Evolutionary conservation across 1,140 invertebrate genomes (phyloP).

Genomic region (Caenorhabditis brenneri): DNA sequence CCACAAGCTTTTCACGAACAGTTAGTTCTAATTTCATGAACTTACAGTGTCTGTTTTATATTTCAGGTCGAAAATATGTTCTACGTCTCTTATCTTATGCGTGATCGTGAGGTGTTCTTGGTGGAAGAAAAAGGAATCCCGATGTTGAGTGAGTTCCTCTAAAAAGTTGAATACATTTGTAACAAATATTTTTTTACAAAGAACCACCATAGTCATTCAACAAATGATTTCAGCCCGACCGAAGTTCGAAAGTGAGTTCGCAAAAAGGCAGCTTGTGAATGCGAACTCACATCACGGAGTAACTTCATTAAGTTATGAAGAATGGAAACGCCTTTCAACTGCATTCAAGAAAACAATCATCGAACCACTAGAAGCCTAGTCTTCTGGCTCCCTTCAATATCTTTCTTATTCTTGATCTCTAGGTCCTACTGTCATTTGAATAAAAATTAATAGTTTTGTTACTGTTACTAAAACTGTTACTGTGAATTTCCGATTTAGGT

Average conservation of each 20-base stretch:
- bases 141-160: not conserved
- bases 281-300: not conserved
- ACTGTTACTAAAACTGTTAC: too few relatives aligned
- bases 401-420: too few relatives aligned
- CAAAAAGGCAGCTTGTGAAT: not conserved
- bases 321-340: not conserved
- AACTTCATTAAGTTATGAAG: not conserved
- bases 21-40: not conserved
- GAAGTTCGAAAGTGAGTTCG: not conserved
- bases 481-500: too few relatives aligned
- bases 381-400: not conserved
- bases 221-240: not conserved
- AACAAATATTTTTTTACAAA: too few relatives aligned
- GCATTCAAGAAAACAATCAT: not conserved
- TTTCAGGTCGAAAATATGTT: conserved; percentile 30
- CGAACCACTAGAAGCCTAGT: not conserved
- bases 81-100: conserved; percentile 11
- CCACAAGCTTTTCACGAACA: not conserved
- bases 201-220: not conserved
- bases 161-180: too few relatives aligned
- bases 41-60: not conserved
- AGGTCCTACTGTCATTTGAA: too few relatives aligned
- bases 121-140: not conserved
- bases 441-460: too few relatives aligned
- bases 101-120: not conserved